A percentile compares a stretch with the other conserved stretches of the same genome.
These are phyloP conservation scores for Panurus biarmicus DNA, from an alignment of 2,113 vertebrate genomes.

Conservation along the genomic window DNA sequence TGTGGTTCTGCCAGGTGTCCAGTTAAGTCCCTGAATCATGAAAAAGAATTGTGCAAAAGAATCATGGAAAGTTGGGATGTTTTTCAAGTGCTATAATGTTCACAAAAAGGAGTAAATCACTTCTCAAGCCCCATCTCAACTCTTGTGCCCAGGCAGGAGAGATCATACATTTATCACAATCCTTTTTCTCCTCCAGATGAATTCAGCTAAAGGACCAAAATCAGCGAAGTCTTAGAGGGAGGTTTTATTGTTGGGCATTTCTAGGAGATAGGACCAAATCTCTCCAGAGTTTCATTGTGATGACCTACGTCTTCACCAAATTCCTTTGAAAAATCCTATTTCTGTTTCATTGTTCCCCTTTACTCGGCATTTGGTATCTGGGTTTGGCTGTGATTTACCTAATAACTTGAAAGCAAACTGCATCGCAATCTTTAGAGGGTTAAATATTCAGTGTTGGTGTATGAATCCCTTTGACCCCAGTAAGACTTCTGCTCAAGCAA, in stretches of 20 bases:
- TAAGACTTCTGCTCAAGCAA: slow-evolving; percentile 9
- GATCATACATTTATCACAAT: background rate
- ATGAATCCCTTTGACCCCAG: slow-evolving; percentile 11
- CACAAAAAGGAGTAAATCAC: background rate
- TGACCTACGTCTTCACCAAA: background rate
- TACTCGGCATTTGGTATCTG: background rate
- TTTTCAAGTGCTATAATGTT: background rate
- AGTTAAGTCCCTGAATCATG: background rate
- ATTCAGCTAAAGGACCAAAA: background rate
- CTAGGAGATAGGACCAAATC: background rate
- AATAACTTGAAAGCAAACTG: background rate
- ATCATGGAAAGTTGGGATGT: background rate
- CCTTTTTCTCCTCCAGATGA: background rate
- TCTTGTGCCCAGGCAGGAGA: background rate
- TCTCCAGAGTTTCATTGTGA: background rate
- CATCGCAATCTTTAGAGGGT: background rate
- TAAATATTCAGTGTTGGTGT: background rate
- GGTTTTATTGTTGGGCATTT: background rate
- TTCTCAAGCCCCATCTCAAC: background rate
- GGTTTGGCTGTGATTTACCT: background rate
- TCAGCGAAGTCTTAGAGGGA: background rate
- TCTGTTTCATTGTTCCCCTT: background rate
- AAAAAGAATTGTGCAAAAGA: background rate
- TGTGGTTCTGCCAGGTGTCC: background rate
- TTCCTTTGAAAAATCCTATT: background rate